Percentiles rank a stretch among this genome's conserved stretches.
Evolutionary conservation across 2,113 vertebrate genomes (phyloP).

Genomic region (Leucoraja erinaceus): DNA sequence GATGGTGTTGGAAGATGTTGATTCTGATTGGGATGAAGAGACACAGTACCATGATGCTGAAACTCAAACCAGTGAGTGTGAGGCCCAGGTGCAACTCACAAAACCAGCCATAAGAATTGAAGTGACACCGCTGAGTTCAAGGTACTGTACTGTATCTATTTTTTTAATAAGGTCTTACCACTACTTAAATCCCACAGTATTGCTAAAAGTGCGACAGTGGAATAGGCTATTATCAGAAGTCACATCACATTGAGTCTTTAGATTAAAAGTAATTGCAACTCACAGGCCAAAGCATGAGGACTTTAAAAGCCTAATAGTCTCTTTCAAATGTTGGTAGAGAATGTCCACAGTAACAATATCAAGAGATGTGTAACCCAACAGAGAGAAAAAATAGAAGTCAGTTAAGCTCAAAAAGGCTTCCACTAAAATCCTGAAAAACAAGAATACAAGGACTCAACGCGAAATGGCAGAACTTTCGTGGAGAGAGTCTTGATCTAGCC

Average conservation of each 20-base stretch:
- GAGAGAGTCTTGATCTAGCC: too few species aligned
- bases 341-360: not conserved
- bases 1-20: slow-evolving; percentile 23
- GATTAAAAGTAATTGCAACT: not conserved
- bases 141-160: not conserved
- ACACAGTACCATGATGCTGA: not conserved
- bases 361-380: too few species aligned
- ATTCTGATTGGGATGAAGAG: not conserved
- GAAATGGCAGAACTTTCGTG: too few species aligned
- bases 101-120: not conserved
- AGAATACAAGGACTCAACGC: too few species aligned
- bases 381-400: too few species aligned
- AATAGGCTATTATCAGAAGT: not conserved
- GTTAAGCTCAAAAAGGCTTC: too few species aligned
- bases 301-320: not conserved
- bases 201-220: not conserved
- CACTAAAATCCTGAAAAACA: too few species aligned
- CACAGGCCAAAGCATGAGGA: not conserved
- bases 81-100: not conserved
- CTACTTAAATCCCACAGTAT: not conserved
- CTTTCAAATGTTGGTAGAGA: not conserved
- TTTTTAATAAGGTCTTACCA: not conserved
- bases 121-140: not conserved
- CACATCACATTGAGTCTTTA: not conserved
- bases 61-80: slow-evolving; percentile 27